Percentiles rank a stretch among this genome's conserved stretches.
These are phyloP conservation scores for Carassius auratus DNA, from an alignment of 2,113 vertebrate genomes.

Conservation along the genomic window DNA sequence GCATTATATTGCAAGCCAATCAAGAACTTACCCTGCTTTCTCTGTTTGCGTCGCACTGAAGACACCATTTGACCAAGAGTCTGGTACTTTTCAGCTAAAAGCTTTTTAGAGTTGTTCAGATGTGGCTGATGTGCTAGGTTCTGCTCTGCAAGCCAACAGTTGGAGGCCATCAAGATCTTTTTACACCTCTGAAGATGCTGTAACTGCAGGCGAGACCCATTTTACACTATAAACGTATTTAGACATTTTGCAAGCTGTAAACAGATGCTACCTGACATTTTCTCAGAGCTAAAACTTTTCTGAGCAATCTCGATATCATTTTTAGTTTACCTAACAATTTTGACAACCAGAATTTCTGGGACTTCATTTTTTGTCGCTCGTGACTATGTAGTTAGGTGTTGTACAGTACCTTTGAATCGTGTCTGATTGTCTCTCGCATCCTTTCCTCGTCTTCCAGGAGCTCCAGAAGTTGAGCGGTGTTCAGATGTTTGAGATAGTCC, in stretches of 20 bases:
- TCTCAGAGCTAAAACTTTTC: too few species aligned
- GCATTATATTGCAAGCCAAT: not conserved
- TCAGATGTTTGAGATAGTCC: conserved; percentile 49
- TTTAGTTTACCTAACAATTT: too few species aligned
- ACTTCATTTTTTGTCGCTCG: not conserved
- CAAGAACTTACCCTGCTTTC: conserved; percentile 56
- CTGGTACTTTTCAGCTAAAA: conserved; percentile 63
- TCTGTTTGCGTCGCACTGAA: conserved; percentile 60
- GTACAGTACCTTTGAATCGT: conserved; percentile 61
- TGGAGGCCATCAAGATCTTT: conserved; percentile 54
- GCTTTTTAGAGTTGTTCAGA: conserved; percentile 57
- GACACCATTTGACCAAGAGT: conserved; percentile 54
- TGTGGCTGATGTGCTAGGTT: conserved; percentile 58
- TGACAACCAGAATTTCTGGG: too few species aligned
- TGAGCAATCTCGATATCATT: too few species aligned
- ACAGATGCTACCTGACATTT: too few species aligned
- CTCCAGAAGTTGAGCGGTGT: conserved; percentile 60
- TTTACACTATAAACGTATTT: not conserved
- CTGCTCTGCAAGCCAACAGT: conserved; percentile 59
- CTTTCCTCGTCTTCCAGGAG: conserved; percentile 66
- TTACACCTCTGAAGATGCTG: conserved; percentile 56
- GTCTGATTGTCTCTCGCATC: conserved; percentile 50
- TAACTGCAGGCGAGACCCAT: conserved; percentile 47
- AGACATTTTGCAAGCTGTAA: not conserved
- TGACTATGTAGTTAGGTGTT: not conserved